Evolutionary conservation across 2,113 vertebrate species (phyloP).

Genomic region (Xiphophorus hellerii): DNA sequence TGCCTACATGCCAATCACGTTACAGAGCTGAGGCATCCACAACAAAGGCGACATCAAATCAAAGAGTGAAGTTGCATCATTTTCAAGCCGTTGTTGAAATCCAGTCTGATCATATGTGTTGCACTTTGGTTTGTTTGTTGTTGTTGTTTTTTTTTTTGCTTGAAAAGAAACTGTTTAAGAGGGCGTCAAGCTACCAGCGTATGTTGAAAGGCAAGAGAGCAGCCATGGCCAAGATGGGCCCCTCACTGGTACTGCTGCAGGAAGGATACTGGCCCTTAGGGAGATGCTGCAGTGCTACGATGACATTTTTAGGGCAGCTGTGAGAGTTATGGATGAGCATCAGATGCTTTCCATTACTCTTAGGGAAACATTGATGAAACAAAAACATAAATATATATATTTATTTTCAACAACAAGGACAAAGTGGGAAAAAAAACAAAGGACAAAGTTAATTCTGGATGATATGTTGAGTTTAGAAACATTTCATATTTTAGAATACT

Average conservation of each 20-base stretch:
- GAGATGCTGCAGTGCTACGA: constrained; percentile 58
- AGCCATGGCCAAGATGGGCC: constrained; percentile 31
- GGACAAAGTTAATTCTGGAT: constrained; percentile 38
- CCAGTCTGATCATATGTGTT: constrained; percentile 43
- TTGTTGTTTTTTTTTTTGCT: neutral
- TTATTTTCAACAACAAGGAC: constrained; percentile 4
- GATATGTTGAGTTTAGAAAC: constrained; percentile 11
- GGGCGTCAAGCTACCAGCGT: constrained; percentile 46
- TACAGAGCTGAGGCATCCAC: constrained; percentile 23
- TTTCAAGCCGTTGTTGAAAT: constrained; percentile 62
- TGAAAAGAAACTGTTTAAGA: constrained; percentile 8
- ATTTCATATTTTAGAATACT: neutral
- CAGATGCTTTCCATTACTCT: constrained; percentile 74
- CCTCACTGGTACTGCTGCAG: constrained; percentile 52
- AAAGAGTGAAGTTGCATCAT: constrained; percentile 59
- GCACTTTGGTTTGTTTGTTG: neutral
- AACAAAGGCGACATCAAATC: constrained; percentile 53
- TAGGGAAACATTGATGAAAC: constrained; percentile 46
- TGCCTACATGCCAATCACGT: neutral
- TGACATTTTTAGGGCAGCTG: constrained; percentile 83
- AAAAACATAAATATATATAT: constrained; percentile 21
- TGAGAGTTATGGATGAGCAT: constrained; percentile 80
- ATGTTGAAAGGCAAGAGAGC: constrained; percentile 55
- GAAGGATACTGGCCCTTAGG: constrained; percentile 65
- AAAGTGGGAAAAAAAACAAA: constrained; percentile 38